Percentiles rank a stretch among this genome's conserved stretches.
Conservation (phyloP, 1,140 invertebrate species). For the Phocides pigmalion region DNA sequence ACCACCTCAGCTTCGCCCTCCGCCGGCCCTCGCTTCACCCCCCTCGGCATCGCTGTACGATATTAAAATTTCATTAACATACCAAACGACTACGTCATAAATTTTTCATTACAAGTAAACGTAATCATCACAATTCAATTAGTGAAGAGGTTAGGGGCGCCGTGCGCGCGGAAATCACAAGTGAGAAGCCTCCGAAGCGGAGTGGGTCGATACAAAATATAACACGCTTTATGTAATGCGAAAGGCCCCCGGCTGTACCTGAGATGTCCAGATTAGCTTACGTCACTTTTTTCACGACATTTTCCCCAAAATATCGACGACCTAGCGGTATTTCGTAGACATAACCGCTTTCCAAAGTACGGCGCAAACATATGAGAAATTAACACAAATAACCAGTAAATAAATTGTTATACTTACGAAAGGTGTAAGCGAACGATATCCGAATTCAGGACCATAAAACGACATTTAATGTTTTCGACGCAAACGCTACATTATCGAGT, state of each 20-base stretch:
- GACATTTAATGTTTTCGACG: constrained; percentile 82
- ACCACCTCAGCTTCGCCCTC: constrained; percentile 78
- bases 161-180: constrained; percentile 78
- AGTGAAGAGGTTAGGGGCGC: constrained; percentile 81
- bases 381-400: constrained; percentile 54
- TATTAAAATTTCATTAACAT: constrained; percentile 36
- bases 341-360: constrained; percentile 69
- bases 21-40: constrained; percentile 81
- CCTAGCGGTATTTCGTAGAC: constrained; percentile 69
- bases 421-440: constrained; percentile 81
- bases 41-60: constrained; percentile 81
- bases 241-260: constrained; percentile 49
- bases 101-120: constrained; percentile 44
- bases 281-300: constrained; percentile 77
- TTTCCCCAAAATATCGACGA: constrained; percentile 73
- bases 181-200: constrained; percentile 71
- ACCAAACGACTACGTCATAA: constrained; percentile 35
- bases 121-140: constrained; percentile 77
- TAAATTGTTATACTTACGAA: constrained; percentile 76
- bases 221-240: constrained; percentile 60
- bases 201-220: constrained; percentile 75
- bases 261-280: constrained; percentile 67
- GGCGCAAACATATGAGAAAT: constrained; percentile 51
- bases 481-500: constrained; percentile 84
- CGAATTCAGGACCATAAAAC: constrained; percentile 80